Evolutionary conservation across 1,140 invertebrate genomes (phyloP).

Genomic region (Zaprionus tsacasi): DNA sequence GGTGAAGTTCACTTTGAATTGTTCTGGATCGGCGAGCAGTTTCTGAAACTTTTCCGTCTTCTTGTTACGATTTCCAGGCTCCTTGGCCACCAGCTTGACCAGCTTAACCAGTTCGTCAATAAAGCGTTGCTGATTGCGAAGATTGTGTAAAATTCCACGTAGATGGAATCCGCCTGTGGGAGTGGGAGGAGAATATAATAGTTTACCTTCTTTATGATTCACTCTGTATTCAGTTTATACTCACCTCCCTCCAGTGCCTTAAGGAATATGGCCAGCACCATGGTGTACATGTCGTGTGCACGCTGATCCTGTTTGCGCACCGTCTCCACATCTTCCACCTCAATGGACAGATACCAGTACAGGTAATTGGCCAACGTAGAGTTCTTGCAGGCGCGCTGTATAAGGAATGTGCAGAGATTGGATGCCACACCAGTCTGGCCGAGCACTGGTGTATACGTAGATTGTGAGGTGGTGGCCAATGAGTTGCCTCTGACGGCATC

Average conservation of each 20-base stretch:
- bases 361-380: conserved; percentile 97
- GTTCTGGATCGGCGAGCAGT: conserved; percentile 91
- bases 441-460: conserved; percentile 84
- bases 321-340: conserved; percentile 93
- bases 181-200: not conserved
- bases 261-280: conserved; percentile 94
- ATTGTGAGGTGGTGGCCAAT: conserved; percentile 51
- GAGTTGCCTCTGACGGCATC: conserved; percentile 19
- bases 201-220: not conserved
- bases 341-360: conserved; percentile 98
- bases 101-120: conserved; percentile 95
- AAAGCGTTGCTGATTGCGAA: conserved; percentile 94
- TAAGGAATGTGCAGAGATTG: conserved; percentile 96
- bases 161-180: conserved; percentile 75
- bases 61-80: conserved; percentile 95
- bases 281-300: conserved; percentile 94
- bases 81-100: conserved; percentile 95
- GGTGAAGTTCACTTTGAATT: conserved; percentile 94
- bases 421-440: conserved; percentile 81
- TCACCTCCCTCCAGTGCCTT: conserved; percentile 86
- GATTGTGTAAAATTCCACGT: conserved; percentile 89
- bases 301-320: conserved; percentile 90
- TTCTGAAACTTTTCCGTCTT: conserved; percentile 95
- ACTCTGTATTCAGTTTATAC: conserved; percentile 1
- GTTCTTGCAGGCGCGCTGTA: conserved; percentile 95